Evolutionary conservation across 2,888 invertebrate species (phyloP), one percentile per base, ranked within the genome.

Genomic region (Cantharis flavilabris): DNA sequence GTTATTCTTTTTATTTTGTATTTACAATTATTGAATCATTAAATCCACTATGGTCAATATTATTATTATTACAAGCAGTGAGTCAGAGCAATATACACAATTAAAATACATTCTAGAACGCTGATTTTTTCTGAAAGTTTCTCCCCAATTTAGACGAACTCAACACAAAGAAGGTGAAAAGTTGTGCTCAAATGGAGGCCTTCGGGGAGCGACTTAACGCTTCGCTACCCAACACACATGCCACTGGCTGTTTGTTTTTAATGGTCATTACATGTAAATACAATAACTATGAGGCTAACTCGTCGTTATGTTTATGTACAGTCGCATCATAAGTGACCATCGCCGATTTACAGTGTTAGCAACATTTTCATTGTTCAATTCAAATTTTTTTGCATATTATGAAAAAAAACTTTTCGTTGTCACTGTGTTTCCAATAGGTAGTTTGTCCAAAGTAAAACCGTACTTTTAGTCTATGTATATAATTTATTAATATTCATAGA

Each of bases 201-300:
- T 86, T 86, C 87, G 89, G 90, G 90, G 90, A 90, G 90, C 89
- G 88, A 87, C 89, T 89, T 90, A 90, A 90, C 89, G 90, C 89
- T 89, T 88, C 90, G 90, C 89, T 90, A 89, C 87, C 89, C 89
- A 83, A 79, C 84, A 88, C 89, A 87, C 88, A 90, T 90, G 89
- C 89, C 85, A 86, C 84, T 85, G 86, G 84, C 87, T 84, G 84
- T 83, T 84, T 83, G 85, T 84, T 84, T 82, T 83, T 86, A 86
- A 87, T 87, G 86, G 86, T 84, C 84, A 86, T 85, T 84, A 84
- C 87, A 87, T 87, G 87, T 87, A 86, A 86, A 87, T 86, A 86
- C 84, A 85, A 85, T 84, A 86, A 86, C 84, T 84, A 85, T 84
- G 85, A 84, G 81, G 78, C 81, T 82, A 80, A 80, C 76, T 80